phyloP scores from a whole-genome alignment of 2,888 invertebrate species.

The Conistra vaccinii region DNA sequence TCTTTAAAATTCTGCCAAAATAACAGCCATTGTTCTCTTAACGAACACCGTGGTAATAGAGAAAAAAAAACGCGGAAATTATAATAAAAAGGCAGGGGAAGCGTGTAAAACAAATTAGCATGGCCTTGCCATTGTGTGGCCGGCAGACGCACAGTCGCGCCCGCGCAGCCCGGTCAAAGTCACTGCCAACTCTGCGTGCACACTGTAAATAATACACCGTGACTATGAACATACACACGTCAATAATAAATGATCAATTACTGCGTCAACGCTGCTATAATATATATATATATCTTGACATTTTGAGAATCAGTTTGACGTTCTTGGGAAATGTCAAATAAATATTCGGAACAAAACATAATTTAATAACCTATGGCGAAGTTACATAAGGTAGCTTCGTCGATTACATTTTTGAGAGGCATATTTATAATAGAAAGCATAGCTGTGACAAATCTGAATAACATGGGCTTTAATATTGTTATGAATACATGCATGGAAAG shows the following conservation, averaged over 20 bases:
- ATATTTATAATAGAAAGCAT: constrained; percentile 14
- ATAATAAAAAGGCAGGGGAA: constrained; percentile 66
- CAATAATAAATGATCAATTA: constrained; percentile 29
- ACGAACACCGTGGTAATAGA: constrained; percentile 36
- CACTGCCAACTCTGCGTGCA: constrained; percentile 74
- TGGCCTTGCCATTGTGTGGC: constrained; percentile 79
- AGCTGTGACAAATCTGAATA: constrained; percentile 4
- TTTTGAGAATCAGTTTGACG: constrained; percentile 18
- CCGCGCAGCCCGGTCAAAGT: constrained; percentile 78
- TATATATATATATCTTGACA: too few species aligned
- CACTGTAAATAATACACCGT: constrained; percentile 58
- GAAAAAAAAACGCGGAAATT: constrained; percentile 69
- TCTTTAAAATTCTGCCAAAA: constrained; percentile 27
- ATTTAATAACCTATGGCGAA: not conserved
- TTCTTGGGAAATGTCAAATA: not conserved
- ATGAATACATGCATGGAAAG: constrained; percentile 7
- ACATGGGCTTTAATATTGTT: constrained; percentile 2
- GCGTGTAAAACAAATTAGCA: constrained; percentile 73
- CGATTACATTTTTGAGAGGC: constrained; percentile 1
- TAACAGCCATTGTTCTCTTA: constrained; percentile 41
- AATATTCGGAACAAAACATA: not conserved
- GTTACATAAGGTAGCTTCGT: not conserved
- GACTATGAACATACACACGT: constrained; percentile 36
- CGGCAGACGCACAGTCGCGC: constrained; percentile 68
- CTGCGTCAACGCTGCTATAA: not conserved